These are phyloP conservation scores for Aphodius granarius DNA, from an alignment of 2,888 invertebrate species.

Conservation along the genomic window DNA sequence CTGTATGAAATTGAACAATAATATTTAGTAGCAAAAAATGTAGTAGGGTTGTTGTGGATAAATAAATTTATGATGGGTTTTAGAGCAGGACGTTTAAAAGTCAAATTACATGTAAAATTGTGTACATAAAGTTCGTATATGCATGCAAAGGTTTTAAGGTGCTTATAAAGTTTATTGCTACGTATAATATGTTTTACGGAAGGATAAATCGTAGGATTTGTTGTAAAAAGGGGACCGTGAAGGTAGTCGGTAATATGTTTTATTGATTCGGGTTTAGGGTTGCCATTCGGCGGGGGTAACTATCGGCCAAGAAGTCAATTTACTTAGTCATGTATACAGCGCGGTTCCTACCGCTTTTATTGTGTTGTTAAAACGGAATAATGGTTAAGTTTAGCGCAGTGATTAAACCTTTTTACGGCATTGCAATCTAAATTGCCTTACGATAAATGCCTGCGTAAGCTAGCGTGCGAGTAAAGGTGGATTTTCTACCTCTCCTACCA, in stretches of 20 bases:
- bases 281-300: constrained; percentile 1
- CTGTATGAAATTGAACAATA: too few relatives aligned
- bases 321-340: constrained; percentile 13
- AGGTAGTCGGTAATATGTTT: constrained; percentile 11
- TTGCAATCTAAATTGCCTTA: constrained; percentile 1
- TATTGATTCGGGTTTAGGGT: constrained; percentile 13
- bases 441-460: background rate
- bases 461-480: background rate
- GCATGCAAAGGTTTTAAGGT: background rate
- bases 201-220: background rate
- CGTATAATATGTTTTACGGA: background rate
- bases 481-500: too few relatives aligned
- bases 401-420: constrained; percentile 8
- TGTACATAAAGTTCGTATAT: background rate
- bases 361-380: constrained; percentile 12
- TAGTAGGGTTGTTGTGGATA: background rate
- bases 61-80: background rate
- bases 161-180: background rate
- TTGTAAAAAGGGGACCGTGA: background rate
- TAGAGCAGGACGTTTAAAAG: background rate
- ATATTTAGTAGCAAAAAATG: background rate
- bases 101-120: background rate
- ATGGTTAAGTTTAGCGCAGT: constrained; percentile 3
- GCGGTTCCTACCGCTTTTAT: constrained; percentile 2
- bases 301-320: constrained; percentile 7